Conservation (phyloP, 2,797 vertebrate genomes). For the Periparus ater region DNA sequence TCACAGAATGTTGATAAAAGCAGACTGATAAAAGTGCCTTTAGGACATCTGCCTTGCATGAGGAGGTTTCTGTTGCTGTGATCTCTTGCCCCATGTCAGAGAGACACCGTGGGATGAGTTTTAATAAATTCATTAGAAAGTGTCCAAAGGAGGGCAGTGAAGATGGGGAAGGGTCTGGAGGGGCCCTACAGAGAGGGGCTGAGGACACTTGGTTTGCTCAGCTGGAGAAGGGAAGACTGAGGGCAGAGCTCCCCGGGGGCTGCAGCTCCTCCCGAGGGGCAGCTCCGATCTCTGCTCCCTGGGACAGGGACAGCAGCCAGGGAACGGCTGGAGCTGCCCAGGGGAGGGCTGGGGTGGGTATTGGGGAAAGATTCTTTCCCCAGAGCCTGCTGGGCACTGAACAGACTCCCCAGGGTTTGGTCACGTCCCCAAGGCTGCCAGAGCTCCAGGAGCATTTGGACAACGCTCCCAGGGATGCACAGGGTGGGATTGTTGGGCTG, state of each 20-base stretch:
- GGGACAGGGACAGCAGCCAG: not conserved
- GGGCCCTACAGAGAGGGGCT: not conserved
- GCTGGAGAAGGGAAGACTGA: not conserved
- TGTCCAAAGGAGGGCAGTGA: not conserved
- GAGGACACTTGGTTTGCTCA: not conserved
- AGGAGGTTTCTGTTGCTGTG: not conserved
- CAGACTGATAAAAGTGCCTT: not conserved
- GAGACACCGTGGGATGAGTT: not conserved
- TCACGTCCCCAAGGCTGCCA: not conserved
- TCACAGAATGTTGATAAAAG: not conserved
- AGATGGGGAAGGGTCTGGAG: not conserved
- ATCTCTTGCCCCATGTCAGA: rapidly evolving
- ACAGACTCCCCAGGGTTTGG: not conserved
- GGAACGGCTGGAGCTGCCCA: not conserved
- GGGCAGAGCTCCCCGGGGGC: not conserved
- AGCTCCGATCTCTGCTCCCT: not conserved
- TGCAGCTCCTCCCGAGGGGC: not conserved
- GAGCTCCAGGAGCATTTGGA: not conserved
- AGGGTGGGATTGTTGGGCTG: not conserved
- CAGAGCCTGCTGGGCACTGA: not conserved
- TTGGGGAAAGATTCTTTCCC: not conserved
- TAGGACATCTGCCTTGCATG: not conserved
- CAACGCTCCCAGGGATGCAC: not conserved
- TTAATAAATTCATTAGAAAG: not conserved
- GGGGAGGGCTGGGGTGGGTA: rapidly evolving